Conservation (phyloP, 2,797 vertebrate species). For the Pelochelys cantorii region DNA sequence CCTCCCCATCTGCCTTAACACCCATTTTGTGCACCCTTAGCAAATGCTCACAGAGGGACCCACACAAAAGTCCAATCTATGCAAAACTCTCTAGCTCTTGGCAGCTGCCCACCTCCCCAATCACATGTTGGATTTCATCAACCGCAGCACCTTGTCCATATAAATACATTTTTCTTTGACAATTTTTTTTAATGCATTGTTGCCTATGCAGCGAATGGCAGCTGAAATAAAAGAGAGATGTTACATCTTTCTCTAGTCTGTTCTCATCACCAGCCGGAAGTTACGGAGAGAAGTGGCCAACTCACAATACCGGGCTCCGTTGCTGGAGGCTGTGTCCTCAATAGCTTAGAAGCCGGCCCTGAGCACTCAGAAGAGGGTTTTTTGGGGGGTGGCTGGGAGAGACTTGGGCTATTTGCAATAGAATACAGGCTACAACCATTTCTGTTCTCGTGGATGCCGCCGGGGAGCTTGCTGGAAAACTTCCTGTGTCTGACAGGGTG, state of each 20-base stretch:
- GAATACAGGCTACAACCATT: accelerated
- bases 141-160: not conserved
- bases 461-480: not conserved
- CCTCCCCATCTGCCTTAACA: not conserved
- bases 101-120: accelerated
- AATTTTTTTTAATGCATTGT: conserved; percentile 46
- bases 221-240: conserved; percentile 66
- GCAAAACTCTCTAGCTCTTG: not conserved
- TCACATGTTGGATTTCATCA: not conserved
- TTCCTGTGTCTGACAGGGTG: not conserved
- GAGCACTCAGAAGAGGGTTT: not conserved
- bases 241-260: not conserved
- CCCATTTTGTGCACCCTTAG: not conserved
- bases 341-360: accelerated
- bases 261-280: not conserved
- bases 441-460: accelerated
- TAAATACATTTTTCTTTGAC: not conserved
- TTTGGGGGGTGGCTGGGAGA: not conserved
- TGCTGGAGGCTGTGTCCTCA: accelerated
- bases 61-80: not conserved
- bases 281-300: not conserved
- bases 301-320: accelerated
- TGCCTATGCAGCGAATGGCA: conserved; percentile 18
- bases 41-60: not conserved
- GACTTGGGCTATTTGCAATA: not conserved